Percentiles rank a stretch among this genome's conserved stretches.
Evolutionary conservation across 2,888 invertebrate genomes (phyloP).

Genomic region (Heliconius ismenius): DNA sequence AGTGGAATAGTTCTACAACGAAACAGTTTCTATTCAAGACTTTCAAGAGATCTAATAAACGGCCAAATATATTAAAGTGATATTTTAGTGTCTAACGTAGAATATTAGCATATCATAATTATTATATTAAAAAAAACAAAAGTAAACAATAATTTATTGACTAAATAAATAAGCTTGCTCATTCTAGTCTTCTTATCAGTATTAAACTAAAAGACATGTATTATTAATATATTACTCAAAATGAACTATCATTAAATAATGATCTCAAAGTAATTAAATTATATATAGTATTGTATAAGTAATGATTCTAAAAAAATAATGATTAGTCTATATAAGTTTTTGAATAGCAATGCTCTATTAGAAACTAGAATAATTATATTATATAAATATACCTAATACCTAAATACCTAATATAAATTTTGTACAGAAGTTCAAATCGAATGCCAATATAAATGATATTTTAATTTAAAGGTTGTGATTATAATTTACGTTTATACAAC

Average conservation of each 20-base stretch:
- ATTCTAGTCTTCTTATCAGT: constrained; percentile 37
- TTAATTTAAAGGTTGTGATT: constrained; percentile 47
- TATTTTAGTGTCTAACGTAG: constrained; percentile 39
- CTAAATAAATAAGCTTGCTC: constrained; percentile 21
- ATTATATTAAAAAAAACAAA: constrained; percentile 14
- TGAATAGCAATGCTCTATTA: neutral
- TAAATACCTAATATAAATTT: neutral
- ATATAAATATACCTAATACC: neutral
- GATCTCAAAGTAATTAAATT: constrained; percentile 3
- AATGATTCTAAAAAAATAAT: neutral
- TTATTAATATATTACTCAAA: neutral
- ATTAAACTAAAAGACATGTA: constrained; percentile 16
- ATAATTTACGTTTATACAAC: constrained; percentile 29
- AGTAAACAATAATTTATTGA: neutral
- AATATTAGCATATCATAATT: constrained; percentile 45
- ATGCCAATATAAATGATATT: constrained; percentile 40
- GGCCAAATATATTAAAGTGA: constrained; percentile 42
- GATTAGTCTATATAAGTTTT: neutral
- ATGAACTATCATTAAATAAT: neutral
- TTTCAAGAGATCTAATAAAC: constrained; percentile 41
- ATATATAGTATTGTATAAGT: neutral
- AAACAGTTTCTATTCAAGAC: constrained; percentile 32
- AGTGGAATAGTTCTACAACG: constrained; percentile 40
- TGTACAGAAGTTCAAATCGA: constrained; percentile 21
- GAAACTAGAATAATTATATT: neutral